phyloP scores from a whole-genome alignment of 1,140 invertebrate species.

The Holcopasites calliopsidis region DNA sequence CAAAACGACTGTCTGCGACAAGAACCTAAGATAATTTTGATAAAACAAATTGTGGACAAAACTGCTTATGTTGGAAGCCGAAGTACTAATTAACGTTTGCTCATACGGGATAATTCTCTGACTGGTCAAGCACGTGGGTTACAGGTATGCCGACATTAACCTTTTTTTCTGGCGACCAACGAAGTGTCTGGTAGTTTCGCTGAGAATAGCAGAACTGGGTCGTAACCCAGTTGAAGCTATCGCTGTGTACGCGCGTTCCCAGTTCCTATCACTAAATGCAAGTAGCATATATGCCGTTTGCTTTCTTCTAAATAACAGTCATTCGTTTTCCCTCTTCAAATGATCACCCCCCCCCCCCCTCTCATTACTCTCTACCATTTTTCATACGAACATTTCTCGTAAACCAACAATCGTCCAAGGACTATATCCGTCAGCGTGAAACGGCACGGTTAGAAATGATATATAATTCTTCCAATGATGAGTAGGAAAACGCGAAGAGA shows the following conservation, averaged over 20 bases:
- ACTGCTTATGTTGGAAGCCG: too few species aligned
- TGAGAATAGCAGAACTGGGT: slow-evolving; percentile 64
- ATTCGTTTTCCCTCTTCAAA: neutral
- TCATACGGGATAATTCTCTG: neutral
- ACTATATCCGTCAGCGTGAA: too few species aligned
- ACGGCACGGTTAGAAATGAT: neutral
- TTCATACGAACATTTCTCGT: neutral
- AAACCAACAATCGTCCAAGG: neutral
- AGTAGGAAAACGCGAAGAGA: too few species aligned
- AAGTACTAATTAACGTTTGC: neutral
- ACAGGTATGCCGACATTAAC: slow-evolving; percentile 33
- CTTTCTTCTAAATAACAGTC: slow-evolving; percentile 15
- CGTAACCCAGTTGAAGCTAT: slow-evolving; percentile 51
- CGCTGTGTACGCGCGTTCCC: neutral
- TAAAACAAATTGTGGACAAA: too few species aligned
- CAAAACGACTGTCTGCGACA: too few species aligned
- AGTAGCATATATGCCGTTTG: slow-evolving; percentile 17
- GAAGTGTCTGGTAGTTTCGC: slow-evolving; percentile 53
- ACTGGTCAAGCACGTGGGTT: neutral
- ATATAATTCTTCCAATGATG: too few species aligned
- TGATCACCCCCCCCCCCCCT: neutral
- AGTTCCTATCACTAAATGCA: slow-evolving; percentile 27
- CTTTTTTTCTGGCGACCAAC: slow-evolving; percentile 50
- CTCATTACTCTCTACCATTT: neutral
- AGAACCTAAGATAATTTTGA: too few species aligned